Percentiles rank a stretch among this genome's conserved stretches.
phyloP scores from a whole-genome alignment of 2,888 invertebrate genomes.

The Ennomos fuscantarius region DNA sequence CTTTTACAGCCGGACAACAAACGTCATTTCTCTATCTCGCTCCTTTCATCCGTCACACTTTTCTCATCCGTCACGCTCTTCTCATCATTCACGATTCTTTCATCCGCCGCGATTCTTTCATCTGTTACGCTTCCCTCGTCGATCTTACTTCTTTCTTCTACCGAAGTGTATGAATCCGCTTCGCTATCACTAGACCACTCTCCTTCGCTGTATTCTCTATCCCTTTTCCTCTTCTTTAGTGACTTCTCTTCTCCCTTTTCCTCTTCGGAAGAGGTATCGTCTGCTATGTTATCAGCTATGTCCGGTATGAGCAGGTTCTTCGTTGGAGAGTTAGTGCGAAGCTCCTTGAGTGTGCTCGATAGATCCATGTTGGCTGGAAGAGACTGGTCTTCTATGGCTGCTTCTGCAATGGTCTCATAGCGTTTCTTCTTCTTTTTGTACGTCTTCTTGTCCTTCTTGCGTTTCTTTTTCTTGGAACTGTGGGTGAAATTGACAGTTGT shows the following conservation, averaged over 20 bases:
- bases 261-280: slow-evolving; percentile 51
- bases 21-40: slow-evolving; percentile 6
- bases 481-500: slow-evolving; percentile 10
- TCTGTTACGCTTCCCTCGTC: slow-evolving; percentile 6
- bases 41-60: slow-evolving; percentile 10
- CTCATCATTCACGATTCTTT: neutral
- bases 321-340: slow-evolving; percentile 69
- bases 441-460: slow-evolving; percentile 71
- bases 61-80: slow-evolving; percentile 3
- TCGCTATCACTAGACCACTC: slow-evolving; percentile 80
- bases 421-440: slow-evolving; percentile 65
- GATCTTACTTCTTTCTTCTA: slow-evolving; percentile 15
- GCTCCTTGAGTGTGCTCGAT: slow-evolving; percentile 66
- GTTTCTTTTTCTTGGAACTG: slow-evolving; percentile 70
- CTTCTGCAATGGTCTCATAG: slow-evolving; percentile 38
- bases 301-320: slow-evolving; percentile 54
- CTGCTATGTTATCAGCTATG: slow-evolving; percentile 31
- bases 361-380: slow-evolving; percentile 64
- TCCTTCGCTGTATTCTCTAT: slow-evolving; percentile 73
- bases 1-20: no score
- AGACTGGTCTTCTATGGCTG: slow-evolving; percentile 42
- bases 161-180: slow-evolving; percentile 56
- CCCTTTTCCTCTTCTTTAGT: slow-evolving; percentile 46
- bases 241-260: slow-evolving; percentile 43
- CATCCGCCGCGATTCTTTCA: slow-evolving; percentile 6